Percentiles rank a stretch among this genome's conserved stretches.
Conservation (phyloP, 2,797 vertebrate species). For the Enteromius paludinosus region DNA sequence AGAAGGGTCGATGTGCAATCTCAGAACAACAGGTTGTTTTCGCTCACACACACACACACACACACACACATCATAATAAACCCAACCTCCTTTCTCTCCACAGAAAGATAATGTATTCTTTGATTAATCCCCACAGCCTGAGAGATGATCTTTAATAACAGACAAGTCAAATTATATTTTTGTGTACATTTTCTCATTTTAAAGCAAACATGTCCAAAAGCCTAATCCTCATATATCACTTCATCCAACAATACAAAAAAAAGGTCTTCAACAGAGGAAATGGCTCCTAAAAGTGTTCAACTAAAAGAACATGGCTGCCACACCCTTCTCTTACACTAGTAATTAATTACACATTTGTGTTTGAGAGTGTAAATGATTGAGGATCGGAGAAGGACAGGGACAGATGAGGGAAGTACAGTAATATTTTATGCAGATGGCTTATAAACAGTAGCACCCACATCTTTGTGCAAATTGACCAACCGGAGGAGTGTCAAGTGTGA, state of each 20-base stretch:
- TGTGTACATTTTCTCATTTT: slow-evolving; percentile 55
- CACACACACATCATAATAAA: neutral
- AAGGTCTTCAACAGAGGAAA: slow-evolving; percentile 44
- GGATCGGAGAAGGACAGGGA: slow-evolving; percentile 17
- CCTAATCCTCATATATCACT: slow-evolving; percentile 48
- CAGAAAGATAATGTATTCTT: slow-evolving; percentile 34
- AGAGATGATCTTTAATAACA: slow-evolving; percentile 53
- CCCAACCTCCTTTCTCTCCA: slow-evolving; percentile 29
- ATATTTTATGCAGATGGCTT: slow-evolving; percentile 65
- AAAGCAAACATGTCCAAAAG: slow-evolving; percentile 56
- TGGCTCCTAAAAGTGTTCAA: slow-evolving; percentile 42
- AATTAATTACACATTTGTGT: slow-evolving; percentile 41
- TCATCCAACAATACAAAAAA: slow-evolving; percentile 58
- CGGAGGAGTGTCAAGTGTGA: slow-evolving; percentile 54
- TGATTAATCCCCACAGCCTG: slow-evolving; percentile 49
- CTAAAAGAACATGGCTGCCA: slow-evolving; percentile 34
- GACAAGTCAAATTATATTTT: slow-evolving; percentile 59
- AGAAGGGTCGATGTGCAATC: no score
- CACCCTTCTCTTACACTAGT: slow-evolving; percentile 35
- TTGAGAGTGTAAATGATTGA: slow-evolving; percentile 36
- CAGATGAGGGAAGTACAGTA: slow-evolving; percentile 47
- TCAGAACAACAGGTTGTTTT: no score
- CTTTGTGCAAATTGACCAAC: slow-evolving; percentile 63
- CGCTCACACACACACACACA: neutral
- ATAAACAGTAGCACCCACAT: slow-evolving; percentile 64